Base-by-base conservation (phyloP, 2,888 invertebrate species). In the Pterostichus niger region DNA sequence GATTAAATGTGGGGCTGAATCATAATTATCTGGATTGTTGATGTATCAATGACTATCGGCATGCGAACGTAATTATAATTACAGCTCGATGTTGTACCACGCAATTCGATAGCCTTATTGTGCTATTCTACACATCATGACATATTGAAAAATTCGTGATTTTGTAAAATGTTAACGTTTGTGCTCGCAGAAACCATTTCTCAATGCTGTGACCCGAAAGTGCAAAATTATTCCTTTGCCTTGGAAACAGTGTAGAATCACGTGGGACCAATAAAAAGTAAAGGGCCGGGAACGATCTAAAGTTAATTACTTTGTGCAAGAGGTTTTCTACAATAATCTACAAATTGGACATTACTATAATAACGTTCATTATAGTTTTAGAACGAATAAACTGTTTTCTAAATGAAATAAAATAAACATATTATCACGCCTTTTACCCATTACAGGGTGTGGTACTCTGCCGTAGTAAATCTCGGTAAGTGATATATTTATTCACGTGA, bases 11-110 rank as follows among this genome's bases (percentile, higher is more conserved):
- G 73, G 9, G 56, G 33, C 61, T 73, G 75, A 75, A 59, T 82
- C 75, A 61, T 82, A 82, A 82, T 82, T 82, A 80, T 80, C 82
- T 82, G 75, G 61, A 75, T 82, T 82, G 82, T 82, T 82, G 82
- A 75, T 75, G 75, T 75, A 82, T 61, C 82, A 75, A 82, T 82
- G 82, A 75, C 49, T 46, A 64, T 24, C 59, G 61, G 75, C 75
- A 40, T 31, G 52, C 54, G 71, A 71, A 71, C 54, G 73, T 56
- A 81, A 81, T 71, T 81, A 44, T 71, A 81, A 81, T 81, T 81
- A 81, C 68, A 33, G 17, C n/a, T n/a, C 11, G 59, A 35, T 64
- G 31, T 13, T 31, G 7, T 24, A 59, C 31, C 31, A 35, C n/a
- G 64, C 35, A 40, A 40, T 40, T 40, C 6, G 40, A 6, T 9